Percentiles rank a stretch among this genome's conserved stretches.
phyloP scores from a whole-genome alignment of 2,113 vertebrate genomes.

The Triplophysa dalaica region DNA sequence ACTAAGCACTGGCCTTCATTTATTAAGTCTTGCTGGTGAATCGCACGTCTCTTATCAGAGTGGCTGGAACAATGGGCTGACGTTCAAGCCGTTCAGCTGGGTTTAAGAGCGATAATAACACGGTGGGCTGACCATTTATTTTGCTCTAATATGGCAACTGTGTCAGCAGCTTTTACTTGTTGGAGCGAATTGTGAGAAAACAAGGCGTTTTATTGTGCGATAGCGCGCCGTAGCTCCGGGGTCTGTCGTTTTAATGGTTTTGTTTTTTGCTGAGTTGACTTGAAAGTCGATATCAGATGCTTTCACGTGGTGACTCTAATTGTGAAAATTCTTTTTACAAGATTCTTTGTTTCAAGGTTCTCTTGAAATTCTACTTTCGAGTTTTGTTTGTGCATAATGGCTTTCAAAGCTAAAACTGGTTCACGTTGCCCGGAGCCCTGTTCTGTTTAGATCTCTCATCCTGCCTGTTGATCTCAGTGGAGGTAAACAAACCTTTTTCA shows the following conservation, averaged over 20 bases:
- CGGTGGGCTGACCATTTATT: slow-evolving; percentile 26
- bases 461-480: slow-evolving; percentile 68
- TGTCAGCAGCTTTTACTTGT: slow-evolving; percentile 37
- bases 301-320: not conserved
- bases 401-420: slow-evolving; percentile 67
- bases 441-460: slow-evolving; percentile 71
- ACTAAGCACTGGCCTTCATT: slow-evolving; percentile 44
- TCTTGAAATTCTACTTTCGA: not conserved
- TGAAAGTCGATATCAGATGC: slow-evolving; percentile 14
- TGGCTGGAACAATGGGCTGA: slow-evolving; percentile 20
- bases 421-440: slow-evolving; percentile 65
- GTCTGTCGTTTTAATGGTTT: slow-evolving; percentile 53
- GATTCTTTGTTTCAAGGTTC: not conserved
- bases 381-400: slow-evolving; percentile 5
- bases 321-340: slow-evolving; percentile 4
- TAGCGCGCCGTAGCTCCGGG: not conserved
- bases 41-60: slow-evolving; percentile 32
- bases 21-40: slow-evolving; percentile 43
- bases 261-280: slow-evolving; percentile 49
- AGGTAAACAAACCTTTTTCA: slow-evolving; percentile 62
- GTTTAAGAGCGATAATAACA: slow-evolving; percentile 39
- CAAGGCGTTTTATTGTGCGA: slow-evolving; percentile 18
- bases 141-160: slow-evolving; percentile 41
- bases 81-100: slow-evolving; percentile 21
- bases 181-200: slow-evolving; percentile 32